Conservation (phyloP, 2,797 vertebrate genomes). For the Sylvilagus floridanus region DNA sequence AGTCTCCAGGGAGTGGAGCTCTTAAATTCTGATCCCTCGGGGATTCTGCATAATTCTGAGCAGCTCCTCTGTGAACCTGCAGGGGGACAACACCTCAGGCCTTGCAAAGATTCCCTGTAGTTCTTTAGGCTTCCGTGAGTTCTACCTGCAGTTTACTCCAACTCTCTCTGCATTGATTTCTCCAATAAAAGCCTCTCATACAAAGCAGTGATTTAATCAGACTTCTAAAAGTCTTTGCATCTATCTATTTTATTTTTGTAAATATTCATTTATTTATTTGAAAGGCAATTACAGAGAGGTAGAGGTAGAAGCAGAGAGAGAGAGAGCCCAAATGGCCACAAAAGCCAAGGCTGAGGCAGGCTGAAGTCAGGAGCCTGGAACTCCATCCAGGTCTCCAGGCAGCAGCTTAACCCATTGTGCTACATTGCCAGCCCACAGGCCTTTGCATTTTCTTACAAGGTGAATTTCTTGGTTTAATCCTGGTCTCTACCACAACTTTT, state of each 20-base stretch:
- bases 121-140: background rate
- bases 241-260: background rate
- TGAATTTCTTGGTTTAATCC: background rate
- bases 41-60: background rate
- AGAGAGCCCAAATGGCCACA: too few relatives aligned
- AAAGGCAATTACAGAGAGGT: too few relatives aligned
- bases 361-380: too few relatives aligned
- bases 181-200: background rate
- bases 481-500: background rate
- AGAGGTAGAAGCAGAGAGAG: too few relatives aligned
- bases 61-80: background rate
- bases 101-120: background rate
- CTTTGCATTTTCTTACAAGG: background rate
- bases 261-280: too few relatives aligned
- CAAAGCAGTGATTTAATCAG: background rate
- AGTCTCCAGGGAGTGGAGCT: background rate
- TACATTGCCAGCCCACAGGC: too few relatives aligned
- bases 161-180: background rate
- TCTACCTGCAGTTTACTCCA: background rate
- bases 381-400: too few relatives aligned
- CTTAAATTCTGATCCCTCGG: background rate
- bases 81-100: too few relatives aligned
- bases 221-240: background rate
- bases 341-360: too few relatives aligned
- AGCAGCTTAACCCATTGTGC: too few relatives aligned